phyloP scores from a whole-genome alignment of 2,888 invertebrate genomes.

The Agrochola lota region DNA sequence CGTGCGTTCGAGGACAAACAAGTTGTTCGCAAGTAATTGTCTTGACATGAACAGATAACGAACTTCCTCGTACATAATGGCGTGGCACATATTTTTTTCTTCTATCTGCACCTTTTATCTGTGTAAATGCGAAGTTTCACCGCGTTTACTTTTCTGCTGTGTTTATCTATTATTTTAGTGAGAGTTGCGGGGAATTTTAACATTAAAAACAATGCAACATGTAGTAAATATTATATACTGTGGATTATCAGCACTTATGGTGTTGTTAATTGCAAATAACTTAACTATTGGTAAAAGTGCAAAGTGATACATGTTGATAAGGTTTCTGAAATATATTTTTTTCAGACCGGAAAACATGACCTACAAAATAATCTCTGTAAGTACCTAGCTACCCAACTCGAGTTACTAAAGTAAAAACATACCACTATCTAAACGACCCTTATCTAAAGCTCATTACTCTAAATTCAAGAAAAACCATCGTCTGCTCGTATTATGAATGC shows the following conservation, averaged over 20 bases:
- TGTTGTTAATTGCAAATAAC: background rate
- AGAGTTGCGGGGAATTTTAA: constrained; percentile 11
- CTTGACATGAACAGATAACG: constrained; percentile 56
- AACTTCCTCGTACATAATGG: constrained; percentile 60
- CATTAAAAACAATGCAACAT: background rate
- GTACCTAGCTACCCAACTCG: background rate
- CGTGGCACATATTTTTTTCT: constrained; percentile 51
- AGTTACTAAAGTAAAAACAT: background rate
- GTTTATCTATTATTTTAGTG: constrained; percentile 42
- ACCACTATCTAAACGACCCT: background rate
- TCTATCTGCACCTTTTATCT: constrained; percentile 50
- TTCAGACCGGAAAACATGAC: too few relatives aligned
- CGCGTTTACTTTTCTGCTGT: constrained; percentile 40
- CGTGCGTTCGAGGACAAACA: constrained; percentile 35
- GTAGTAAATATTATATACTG: background rate
- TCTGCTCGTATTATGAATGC: constrained; percentile 44
- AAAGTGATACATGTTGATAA: background rate
- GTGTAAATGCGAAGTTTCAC: constrained; percentile 32
- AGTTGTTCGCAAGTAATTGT: constrained; percentile 56
- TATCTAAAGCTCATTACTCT: constrained; percentile 26
- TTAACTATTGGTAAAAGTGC: background rate
- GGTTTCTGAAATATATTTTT: background rate
- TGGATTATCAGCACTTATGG: background rate
- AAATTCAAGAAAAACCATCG: constrained; percentile 4
- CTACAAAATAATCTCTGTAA: too few relatives aligned